Evolutionary conservation across 2,797 vertebrate genomes (phyloP).

Genomic region (Spinibarbus caldwelli): DNA sequence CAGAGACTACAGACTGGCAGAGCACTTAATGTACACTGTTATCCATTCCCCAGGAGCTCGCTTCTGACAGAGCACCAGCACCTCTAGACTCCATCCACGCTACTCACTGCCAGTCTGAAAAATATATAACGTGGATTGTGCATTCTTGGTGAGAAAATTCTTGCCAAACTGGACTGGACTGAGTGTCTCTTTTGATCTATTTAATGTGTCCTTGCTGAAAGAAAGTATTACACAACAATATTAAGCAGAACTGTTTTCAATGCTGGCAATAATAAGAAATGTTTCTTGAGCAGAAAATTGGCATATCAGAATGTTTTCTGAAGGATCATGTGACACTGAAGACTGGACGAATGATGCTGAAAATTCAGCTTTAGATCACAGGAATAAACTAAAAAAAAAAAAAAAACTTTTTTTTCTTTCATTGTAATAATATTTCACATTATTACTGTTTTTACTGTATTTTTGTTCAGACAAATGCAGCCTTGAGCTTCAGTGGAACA

Average conservation of each 20-base stretch:
- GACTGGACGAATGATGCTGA: neutral
- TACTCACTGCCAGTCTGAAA: constrained; percentile 18
- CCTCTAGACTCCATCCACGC: constrained; percentile 20
- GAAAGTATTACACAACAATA: neutral
- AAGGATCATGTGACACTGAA: too few relatives aligned
- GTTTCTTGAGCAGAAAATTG: neutral
- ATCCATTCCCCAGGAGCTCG: constrained; percentile 29
- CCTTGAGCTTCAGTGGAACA: neutral
- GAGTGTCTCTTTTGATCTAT: neutral
- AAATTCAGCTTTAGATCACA: neutral
- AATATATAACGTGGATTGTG: neutral
- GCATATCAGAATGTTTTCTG: too few relatives aligned
- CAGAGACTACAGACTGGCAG: constrained; percentile 67
- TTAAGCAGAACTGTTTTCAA: neutral
- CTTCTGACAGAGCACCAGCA: constrained; percentile 39
- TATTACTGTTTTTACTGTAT: neutral
- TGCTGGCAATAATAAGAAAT: neutral
- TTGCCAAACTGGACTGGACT: neutral
- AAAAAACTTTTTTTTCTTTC: too few relatives aligned
- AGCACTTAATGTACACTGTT: constrained; percentile 57
- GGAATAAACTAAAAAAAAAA: too few relatives aligned
- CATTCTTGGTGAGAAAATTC: neutral
- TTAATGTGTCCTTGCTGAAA: neutral
- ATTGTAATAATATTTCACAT: too few relatives aligned
- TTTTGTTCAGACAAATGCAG: neutral